Conservation (phyloP, 2,888 invertebrate species). For the Autographa gamma region DNA sequence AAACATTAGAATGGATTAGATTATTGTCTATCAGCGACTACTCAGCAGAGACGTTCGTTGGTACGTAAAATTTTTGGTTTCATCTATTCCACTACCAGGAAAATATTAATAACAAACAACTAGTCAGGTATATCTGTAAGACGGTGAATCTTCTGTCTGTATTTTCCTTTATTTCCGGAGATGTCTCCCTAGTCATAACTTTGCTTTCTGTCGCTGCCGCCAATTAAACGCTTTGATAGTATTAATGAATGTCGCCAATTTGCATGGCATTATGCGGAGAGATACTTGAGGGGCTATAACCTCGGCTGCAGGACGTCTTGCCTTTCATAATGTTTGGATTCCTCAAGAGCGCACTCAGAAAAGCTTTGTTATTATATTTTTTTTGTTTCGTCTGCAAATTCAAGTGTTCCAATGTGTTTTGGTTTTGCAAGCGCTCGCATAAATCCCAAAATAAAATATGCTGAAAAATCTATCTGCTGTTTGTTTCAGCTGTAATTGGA, state of each 20-base stretch:
- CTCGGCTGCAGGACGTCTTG: conserved; percentile 7
- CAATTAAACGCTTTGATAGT: conserved; percentile 54
- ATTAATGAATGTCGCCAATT: conserved; percentile 47
- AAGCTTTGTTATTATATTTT: background rate
- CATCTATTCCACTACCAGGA: no score
- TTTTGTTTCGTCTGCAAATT: background rate
- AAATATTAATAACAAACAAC: no score
- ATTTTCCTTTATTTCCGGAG: background rate
- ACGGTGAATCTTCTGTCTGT: background rate
- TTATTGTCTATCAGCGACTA: no score
- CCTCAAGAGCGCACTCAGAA: background rate
- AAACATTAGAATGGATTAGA: no score
- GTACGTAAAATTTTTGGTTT: no score
- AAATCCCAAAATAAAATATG: background rate
- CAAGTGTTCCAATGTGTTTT: background rate
- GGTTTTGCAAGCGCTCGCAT: background rate
- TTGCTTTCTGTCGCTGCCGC: conserved; percentile 8
- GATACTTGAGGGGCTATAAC: conserved; percentile 12
- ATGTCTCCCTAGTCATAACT: conserved; percentile 16
- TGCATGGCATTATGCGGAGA: conserved; percentile 32
- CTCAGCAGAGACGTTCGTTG: no score
- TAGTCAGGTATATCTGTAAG: background rate
- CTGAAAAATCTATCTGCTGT: background rate
- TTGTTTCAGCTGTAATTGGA: background rate
- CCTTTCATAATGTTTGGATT: conserved; percentile 9